Conservation (phyloP, 2,113 vertebrate species). For the Cyrtonyx montezumae region DNA sequence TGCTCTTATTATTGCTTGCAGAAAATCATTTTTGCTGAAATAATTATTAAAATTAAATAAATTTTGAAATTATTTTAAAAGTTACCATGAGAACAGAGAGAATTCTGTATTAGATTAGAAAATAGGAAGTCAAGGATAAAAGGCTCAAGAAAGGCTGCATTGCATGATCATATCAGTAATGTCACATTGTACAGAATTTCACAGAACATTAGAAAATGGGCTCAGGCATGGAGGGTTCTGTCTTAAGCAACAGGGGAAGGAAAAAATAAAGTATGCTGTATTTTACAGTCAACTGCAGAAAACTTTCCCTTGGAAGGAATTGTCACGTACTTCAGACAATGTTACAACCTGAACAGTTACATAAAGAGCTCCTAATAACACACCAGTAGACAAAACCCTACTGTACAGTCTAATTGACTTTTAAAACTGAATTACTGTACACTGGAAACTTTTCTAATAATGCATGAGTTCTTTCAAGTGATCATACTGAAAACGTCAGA, state of each 20-base stretch:
- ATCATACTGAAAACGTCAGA: slow-evolving; percentile 53
- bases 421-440: slow-evolving; percentile 20
- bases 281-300: slow-evolving; percentile 6
- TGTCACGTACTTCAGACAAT: slow-evolving; percentile 2
- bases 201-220: neutral
- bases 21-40: neutral
- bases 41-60: neutral
- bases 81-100: neutral
- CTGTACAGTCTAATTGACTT: neutral
- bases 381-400: neutral
- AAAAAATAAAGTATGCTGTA: neutral
- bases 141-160: neutral
- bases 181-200: neutral
- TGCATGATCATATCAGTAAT: neutral
- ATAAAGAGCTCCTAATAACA: slow-evolving; percentile 28
- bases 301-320: neutral
- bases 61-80: neutral
- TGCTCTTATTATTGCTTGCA: neutral
- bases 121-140: neutral
- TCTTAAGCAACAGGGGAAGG: neutral
- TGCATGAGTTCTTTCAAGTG: slow-evolving; percentile 61
- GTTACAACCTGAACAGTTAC: neutral
- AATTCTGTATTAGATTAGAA: neutral
- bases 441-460: slow-evolving; percentile 48
- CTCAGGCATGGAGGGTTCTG: neutral